phyloP scores from a whole-genome alignment of 2,113 vertebrate genomes.

The Syngnathus floridae region DNA sequence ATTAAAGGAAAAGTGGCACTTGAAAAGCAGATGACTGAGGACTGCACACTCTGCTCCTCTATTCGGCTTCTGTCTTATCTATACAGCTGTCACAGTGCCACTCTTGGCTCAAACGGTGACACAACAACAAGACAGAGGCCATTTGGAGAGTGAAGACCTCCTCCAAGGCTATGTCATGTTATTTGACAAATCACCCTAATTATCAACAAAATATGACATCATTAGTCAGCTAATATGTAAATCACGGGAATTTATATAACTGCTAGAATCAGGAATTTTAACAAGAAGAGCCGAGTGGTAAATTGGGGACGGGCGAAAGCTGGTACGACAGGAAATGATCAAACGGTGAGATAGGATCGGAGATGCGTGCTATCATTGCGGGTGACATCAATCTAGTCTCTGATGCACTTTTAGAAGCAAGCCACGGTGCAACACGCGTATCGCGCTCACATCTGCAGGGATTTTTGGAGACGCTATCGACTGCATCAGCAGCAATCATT shows the following conservation, averaged over 20 bases:
- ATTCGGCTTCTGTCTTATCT: slow-evolving; percentile 1
- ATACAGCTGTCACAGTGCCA: slow-evolving; percentile 1
- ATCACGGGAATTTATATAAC: no score
- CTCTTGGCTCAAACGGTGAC: background rate
- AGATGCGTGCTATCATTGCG: slow-evolving; percentile 26
- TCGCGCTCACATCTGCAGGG: slow-evolving; percentile 29
- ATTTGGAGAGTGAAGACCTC: background rate
- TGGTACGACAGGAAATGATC: slow-evolving; percentile 36
- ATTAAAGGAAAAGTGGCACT: slow-evolving; percentile 5
- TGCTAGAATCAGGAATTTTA: background rate
- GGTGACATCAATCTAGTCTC: slow-evolving; percentile 42
- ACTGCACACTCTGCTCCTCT: background rate
- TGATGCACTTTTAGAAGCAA: slow-evolving; percentile 16
- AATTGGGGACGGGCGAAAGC: background rate
- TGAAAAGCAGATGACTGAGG: slow-evolving; percentile 3
- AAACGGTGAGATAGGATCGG: slow-evolving; percentile 35
- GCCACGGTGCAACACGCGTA: background rate
- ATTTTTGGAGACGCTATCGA: slow-evolving; percentile 34
- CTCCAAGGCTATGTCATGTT: background rate
- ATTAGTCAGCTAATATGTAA: no score
- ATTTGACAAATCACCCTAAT: background rate
- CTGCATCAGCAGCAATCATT: slow-evolving; percentile 45
- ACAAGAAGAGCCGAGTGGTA: background rate
- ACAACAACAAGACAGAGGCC: slow-evolving; percentile 1
- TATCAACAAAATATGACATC: background rate